phyloP scores from a whole-genome alignment of 2,113 vertebrate genomes.

The Variabilichromis moorii region DNA sequence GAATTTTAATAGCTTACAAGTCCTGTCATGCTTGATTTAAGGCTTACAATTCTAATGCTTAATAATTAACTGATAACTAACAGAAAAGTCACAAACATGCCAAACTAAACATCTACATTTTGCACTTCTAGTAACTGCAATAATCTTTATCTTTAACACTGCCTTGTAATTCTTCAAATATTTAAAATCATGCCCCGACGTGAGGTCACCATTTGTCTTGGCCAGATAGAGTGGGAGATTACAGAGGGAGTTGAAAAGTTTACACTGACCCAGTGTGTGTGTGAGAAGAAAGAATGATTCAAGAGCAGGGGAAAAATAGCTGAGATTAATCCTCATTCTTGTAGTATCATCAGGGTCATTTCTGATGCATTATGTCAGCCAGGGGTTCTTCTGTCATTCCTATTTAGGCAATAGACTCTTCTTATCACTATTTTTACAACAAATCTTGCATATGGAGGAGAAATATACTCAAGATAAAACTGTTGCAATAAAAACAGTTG shows the following conservation, averaged over 20 bases:
- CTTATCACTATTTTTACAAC: not conserved
- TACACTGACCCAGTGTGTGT: slow-evolving; percentile 1
- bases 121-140: not conserved
- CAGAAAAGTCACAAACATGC: not conserved
- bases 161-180: slow-evolving; percentile 26
- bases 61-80: not conserved
- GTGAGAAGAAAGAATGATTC: not conserved
- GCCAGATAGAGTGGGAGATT: slow-evolving; percentile 26
- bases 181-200: not conserved
- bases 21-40: not conserved
- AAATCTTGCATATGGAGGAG: not conserved
- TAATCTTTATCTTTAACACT: not conserved
- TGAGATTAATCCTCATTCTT: slow-evolving; percentile 14
- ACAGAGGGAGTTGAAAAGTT: slow-evolving; percentile 31
- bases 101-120: not conserved
- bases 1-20: not conserved
- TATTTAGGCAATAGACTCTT: not conserved
- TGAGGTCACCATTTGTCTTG: slow-evolving; percentile 55
- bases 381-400: not conserved
- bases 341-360: slow-evolving; percentile 1
- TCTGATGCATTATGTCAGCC: slow-evolving; percentile 1
- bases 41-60: not conserved
- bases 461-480: not conserved
- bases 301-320: not conserved
- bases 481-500: not conserved